Evolutionary conservation across 2,888 invertebrate species (phyloP), one percentile per base, ranked within the genome.

Genomic region (Xestia c-nigrum): DNA sequence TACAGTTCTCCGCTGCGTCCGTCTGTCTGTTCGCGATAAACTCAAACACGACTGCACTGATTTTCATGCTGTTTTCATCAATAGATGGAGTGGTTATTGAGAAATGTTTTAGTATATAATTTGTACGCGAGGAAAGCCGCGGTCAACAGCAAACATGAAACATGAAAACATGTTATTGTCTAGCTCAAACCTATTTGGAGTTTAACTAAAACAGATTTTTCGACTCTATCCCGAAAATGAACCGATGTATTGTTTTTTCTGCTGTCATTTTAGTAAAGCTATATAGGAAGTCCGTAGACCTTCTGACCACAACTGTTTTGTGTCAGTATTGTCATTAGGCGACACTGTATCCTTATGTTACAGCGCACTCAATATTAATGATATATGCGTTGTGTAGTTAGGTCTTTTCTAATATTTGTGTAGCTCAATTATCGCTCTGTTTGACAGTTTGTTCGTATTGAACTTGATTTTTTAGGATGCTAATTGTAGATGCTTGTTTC

Each of bases 311-410:
- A 31, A 10, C 3, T 46, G 19, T 43, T 0, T 40, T 21, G 43
- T 46, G 43, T 16, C 10, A 16, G 7, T 38, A 40, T 63, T 70
- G 85, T 81, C 85, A 85, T 87, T 85, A 77, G 73, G 38, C 52
- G 52, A 57, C 77, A 67, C 24, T 75, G 65, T 85, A 73, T 76
- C 57, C 57, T 50, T 67, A 64, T 61, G 70, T 52, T 61, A 64
- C 21, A 50, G 43, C 40, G 47, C 74, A 74, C 77, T 83, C 78
- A 71, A 85, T 82, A 77, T 76, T 84, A 77, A 77, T 86, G 71
- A 66, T 77, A 74, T 80, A 72, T 66, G 64, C 63, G 40, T 47
- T 71, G 59, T 74, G 40, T 66, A 74, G 43, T 73, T 64, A 71
- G 16, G 24, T 9, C 9, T 71, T 71, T 85, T 82, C 55, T 81